Evolutionary conservation across 1,140 invertebrate species (phyloP), one percentile per base, ranked within the genome.

Genomic region (Oppia nitens): DNA sequence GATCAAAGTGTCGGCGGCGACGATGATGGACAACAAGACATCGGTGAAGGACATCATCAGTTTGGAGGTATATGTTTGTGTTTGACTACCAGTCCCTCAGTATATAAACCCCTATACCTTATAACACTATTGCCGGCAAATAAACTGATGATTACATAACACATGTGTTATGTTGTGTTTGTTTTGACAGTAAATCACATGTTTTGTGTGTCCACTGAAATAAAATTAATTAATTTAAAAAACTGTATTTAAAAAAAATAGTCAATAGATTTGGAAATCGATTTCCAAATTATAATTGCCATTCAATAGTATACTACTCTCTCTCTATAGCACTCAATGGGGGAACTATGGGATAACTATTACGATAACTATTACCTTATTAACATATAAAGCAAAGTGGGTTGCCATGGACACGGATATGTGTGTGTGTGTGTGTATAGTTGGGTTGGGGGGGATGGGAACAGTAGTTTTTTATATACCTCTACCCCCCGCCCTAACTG

Each of bases 291-390:
- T 40, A 40, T n/a, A n/a, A n/a, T n/a, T n/a, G n/a, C 32, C 17
- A 40, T 40, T 17, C 17, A 40, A 9, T 40, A 9, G 6, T 23
- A 3, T 49, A 20, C 21, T 49, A n/a, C 21, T 49, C 6, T 20
- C 4, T 51, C 25, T 24, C 20, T 51, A 23, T 51, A 23, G 20
- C 12, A 11, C 25, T 51, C 49, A 12, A 51, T 23, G 12, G 20
- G 24, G 20, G 20, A 4, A 50, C n/a, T n/a, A 3, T 25, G 45
- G 55, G 59, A 63, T 55, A 63, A 58, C 47, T 57, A 52, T 26
- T 47, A 53, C 50, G 27, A 59, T 57, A 59, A 53, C 48, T 50
- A 63, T 50, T 53, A 47, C 47, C n/a, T 55, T 49, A 47, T 32
- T 27, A 50, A 28, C 11, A 47, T 58, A 47, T 53, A 55, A 28